phyloP scores from a whole-genome alignment of 2,888 invertebrate genomes.

The Campoplex nolae region DNA sequence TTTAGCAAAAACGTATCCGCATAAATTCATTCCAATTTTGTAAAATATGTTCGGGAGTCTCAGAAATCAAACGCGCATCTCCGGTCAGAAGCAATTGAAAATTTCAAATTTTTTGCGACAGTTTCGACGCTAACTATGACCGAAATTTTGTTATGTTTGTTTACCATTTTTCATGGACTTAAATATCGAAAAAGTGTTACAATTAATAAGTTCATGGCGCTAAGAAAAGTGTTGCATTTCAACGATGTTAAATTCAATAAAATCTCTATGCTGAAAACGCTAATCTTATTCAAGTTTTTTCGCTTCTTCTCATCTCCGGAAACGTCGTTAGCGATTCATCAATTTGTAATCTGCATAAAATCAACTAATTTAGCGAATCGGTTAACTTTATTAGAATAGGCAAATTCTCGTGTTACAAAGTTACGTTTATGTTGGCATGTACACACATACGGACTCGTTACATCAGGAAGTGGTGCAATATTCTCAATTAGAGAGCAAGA shows the following conservation, averaged over 20 bases:
- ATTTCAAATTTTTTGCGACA: background rate
- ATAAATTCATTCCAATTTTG: background rate
- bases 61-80: too few relatives aligned
- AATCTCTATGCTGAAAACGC: background rate
- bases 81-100: too few relatives aligned
- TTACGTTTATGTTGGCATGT: slow-evolving; percentile 10
- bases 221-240: background rate
- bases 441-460: slow-evolving; percentile 26
- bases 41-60: background rate
- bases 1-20: background rate
- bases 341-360: slow-evolving; percentile 70
- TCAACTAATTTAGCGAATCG: slow-evolving; percentile 66
- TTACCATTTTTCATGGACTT: background rate
- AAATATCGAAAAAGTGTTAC: background rate
- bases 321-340: slow-evolving; percentile 64
- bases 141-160: background rate
- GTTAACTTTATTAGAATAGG: slow-evolving; percentile 67
- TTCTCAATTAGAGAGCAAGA: slow-evolving; percentile 70
- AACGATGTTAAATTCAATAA: background rate
- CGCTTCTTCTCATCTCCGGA: background rate
- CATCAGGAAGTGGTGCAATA: slow-evolving; percentile 70
- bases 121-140: too few relatives aligned
- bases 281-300: slow-evolving; percentile 37
- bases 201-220: too few relatives aligned
- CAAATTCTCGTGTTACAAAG: slow-evolving; percentile 41